phyloP scores from a whole-genome alignment of 2,797 vertebrate genomes.

The Taenioides sp. region DNA sequence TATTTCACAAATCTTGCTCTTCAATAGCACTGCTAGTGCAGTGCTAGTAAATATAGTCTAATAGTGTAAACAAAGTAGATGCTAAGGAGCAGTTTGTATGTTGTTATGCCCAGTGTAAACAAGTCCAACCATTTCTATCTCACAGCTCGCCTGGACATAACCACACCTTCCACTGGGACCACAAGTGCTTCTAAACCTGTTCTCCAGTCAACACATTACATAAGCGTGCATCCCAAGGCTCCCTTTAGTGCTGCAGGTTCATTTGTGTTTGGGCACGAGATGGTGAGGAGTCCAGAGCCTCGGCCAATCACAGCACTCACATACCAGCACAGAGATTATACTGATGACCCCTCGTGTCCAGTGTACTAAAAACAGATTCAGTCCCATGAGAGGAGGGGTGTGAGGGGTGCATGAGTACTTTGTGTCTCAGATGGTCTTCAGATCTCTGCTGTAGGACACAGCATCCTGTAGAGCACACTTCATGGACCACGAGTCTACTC shows the following conservation, averaged over 20 bases:
- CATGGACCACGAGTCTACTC: conserved; percentile 16
- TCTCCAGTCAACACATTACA: conserved; percentile 10
- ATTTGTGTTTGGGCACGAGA: conserved; percentile 75
- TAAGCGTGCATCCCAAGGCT: conserved; percentile 19
- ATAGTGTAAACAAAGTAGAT: not conserved
- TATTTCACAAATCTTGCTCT: not conserved
- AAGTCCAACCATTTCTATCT: not conserved
- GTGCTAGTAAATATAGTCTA: not conserved
- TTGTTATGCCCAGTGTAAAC: conserved; percentile 23
- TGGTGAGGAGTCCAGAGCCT: conserved; percentile 69
- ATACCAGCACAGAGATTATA: conserved; percentile 86
- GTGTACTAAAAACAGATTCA: conserved; percentile 82
- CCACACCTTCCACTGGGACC: conserved; percentile 28
- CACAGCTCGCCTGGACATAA: conserved; percentile 11
- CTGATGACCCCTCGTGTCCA: conserved; percentile 78
- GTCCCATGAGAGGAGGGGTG: conserved; percentile 68
- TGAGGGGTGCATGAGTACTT: conserved; percentile 21
- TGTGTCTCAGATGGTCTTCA: conserved; percentile 77
- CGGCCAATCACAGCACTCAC: conserved; percentile 77
- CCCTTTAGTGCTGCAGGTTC: conserved; percentile 62
- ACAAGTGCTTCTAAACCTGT: conserved; percentile 39
- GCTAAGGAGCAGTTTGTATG: not conserved
- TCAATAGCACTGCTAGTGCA: not conserved
- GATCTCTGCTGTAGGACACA: conserved; percentile 59
- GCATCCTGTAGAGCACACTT: conserved; percentile 25